phyloP scores from a whole-genome alignment of 2,113 vertebrate species.

The Marmota flaviventris region DNA sequence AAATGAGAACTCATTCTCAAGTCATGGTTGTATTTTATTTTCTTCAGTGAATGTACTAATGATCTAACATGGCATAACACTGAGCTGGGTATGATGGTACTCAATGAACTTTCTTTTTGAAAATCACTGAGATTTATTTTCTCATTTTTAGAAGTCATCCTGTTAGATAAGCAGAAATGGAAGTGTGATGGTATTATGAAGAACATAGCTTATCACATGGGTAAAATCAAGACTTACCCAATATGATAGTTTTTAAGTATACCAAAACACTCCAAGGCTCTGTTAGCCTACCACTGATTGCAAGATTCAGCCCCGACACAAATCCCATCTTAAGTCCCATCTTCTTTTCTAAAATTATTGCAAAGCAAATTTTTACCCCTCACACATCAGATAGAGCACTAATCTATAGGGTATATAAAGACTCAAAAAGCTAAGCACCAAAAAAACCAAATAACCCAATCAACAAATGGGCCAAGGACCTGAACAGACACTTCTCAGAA shows the following conservation, averaged over 20 bases:
- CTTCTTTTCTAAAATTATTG: not conserved
- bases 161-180: conserved; percentile 27
- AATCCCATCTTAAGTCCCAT: not conserved
- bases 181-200: conserved; percentile 12
- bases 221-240: not conserved
- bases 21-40: not conserved
- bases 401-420: too few relatives aligned
- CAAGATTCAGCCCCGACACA: not conserved
- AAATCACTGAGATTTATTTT: not conserved
- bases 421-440: too few relatives aligned
- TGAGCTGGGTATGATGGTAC: not conserved
- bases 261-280: not conserved
- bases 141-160: conserved; percentile 12
- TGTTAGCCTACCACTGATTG: not conserved
- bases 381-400: too few relatives aligned
- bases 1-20: not conserved
- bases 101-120: not conserved
- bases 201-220: not conserved
- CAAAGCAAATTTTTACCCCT: not conserved
- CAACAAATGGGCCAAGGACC: too few relatives aligned
- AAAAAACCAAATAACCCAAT: too few relatives aligned
- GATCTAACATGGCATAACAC: not conserved
- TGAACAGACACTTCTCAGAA: too few relatives aligned
- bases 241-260: not conserved
- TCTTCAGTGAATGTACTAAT: not conserved